A percentile compares a stretch with the other conserved stretches of the same genome.
Conservation (phyloP, 2,888 invertebrate species). For the Spilarctia lutea region DNA sequence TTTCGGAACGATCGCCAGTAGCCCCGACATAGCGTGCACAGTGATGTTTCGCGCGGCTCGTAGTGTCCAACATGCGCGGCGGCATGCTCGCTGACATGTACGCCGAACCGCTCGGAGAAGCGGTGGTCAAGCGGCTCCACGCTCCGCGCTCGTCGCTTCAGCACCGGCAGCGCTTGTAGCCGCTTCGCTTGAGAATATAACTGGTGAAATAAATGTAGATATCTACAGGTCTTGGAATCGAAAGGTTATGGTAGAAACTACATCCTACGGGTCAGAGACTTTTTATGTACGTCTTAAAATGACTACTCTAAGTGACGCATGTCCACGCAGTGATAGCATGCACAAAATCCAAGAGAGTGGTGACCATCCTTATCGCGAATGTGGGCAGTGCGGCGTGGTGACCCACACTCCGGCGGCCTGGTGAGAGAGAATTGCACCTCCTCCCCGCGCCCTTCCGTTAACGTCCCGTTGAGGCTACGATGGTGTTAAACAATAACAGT, state of each 20-base stretch:
- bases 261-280: too few relatives aligned
- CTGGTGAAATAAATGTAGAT: conserved; percentile 41
- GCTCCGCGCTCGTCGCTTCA: conserved; percentile 42
- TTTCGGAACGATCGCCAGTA: conserved; percentile 69
- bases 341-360: too few relatives aligned
- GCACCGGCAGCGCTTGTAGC: conserved; percentile 52
- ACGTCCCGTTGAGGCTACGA: too few relatives aligned
- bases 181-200: conserved; percentile 72
- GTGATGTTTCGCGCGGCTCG: conserved; percentile 35
- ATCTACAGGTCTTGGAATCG: background rate
- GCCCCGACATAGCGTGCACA: conserved; percentile 70
- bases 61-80: conserved; percentile 18
- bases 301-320: too few relatives aligned
- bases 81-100: background rate
- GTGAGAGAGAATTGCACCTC: too few relatives aligned
- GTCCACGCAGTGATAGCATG: too few relatives aligned
- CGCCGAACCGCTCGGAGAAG: background rate
- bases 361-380: background rate
- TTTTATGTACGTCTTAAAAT: too few relatives aligned
- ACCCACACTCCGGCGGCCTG: too few relatives aligned
- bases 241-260: too few relatives aligned
- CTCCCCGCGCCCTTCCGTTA: too few relatives aligned
- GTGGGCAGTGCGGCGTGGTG: too few relatives aligned
- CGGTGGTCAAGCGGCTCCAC: conserved; percentile 8
- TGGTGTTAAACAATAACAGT: too few relatives aligned